These are phyloP conservation scores for Tiliqua scincoides DNA, from an alignment of 2,113 vertebrate genomes.

Conservation along the genomic window DNA sequence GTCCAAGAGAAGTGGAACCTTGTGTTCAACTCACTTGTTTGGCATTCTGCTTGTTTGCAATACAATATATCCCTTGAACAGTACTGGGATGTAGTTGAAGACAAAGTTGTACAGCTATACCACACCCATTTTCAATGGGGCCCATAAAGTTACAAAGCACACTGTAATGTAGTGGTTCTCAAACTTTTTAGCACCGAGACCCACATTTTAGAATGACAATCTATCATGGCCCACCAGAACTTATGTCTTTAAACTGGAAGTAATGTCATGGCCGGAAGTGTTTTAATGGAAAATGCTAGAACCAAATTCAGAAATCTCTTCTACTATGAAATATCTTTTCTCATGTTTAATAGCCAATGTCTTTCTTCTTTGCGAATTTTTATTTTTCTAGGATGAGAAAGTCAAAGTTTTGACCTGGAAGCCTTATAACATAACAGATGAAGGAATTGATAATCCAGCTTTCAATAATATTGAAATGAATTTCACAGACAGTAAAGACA, in stretches of 20 bases:
- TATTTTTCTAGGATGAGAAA: slow-evolving; percentile 69
- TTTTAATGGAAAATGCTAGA: neutral
- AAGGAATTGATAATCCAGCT: slow-evolving; percentile 79
- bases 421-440: neutral
- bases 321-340: neutral
- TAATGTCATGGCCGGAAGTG: too few species aligned
- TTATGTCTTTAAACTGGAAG: too few species aligned
- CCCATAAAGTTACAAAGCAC: too few species aligned
- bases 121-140: too few species aligned
- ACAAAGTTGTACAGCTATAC: neutral
- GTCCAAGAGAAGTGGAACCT: neutral
- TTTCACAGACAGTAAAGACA: slow-evolving; percentile 54
- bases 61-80: neutral
- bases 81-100: neutral
- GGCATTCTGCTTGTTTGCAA: neutral
- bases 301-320: neutral
- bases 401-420: slow-evolving; percentile 64
- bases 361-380: neutral
- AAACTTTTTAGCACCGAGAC: too few species aligned
- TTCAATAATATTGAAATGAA: slow-evolving; percentile 79
- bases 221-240: too few species aligned
- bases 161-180: too few species aligned
- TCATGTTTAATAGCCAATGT: neutral
- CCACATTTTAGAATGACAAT: too few species aligned
- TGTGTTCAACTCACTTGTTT: neutral